Evolutionary conservation across 2,888 invertebrate species (phyloP), one percentile per base, ranked within the genome.

Genomic region (Geotrupes spiniger): DNA sequence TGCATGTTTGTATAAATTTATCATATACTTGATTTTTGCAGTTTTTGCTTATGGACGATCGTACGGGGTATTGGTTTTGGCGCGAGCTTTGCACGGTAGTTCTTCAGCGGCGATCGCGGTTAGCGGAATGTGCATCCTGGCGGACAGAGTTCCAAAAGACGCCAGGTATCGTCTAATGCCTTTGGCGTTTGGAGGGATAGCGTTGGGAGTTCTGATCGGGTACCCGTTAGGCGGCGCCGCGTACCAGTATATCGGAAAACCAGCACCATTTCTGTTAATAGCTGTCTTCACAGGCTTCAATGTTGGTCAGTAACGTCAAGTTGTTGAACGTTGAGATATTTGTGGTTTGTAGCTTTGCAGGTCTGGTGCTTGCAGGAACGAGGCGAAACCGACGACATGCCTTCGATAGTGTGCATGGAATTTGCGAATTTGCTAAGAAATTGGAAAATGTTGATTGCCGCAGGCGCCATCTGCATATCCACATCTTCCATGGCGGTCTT

Each of bases 401-500:
- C 37, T 1, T 41, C 56, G 2, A 38, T 61, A 1, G 52, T 55
- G 26, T 54, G 46, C 17, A 64, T 74, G 1, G 76, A 78, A 48
- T 83, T 82, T 80, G 66, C 72, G 1, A 72, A 74, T 3, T 69
- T 88, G 11, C 64, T 87, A 2, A 75, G 76, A 41, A 83, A 86
- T 62, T 79, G 80, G 50, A 79, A 82, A 62, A 82, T 86, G 14
- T 59, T 84, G 25, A 76, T 82, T 37, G 78, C 81, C 47, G 77
- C 80, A 4, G 78, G 85, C 41, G 83, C 86, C 1, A 86, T 92
- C 54, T 86, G 86, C 75, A 73, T 87, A 21, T 87, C 89, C 9
- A 90, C 91, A 0, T 84, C 87, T 9, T 83, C 89, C 0, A 88
- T 92, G 84, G 87, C 91, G 0, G 83, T 89, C 54, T 69, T 92